Percentiles rank a stretch among this genome's conserved stretches.
These are phyloP conservation scores for Spisula subtruncata DNA, from an alignment of 2,888 invertebrate genomes.

Conservation along the genomic window DNA sequence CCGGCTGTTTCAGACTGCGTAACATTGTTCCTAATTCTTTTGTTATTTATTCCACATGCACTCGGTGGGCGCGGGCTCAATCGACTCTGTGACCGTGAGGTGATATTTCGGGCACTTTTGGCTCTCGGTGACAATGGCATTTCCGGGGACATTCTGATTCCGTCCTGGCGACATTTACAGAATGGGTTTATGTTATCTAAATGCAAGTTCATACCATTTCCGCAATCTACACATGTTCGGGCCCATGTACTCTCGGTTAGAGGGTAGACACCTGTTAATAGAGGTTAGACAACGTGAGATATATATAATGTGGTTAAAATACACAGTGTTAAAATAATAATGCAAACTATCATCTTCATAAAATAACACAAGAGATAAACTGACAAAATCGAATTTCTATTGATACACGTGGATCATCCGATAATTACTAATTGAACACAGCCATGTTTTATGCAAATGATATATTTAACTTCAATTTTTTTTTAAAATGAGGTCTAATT, in stretches of 20 bases:
- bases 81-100: slow-evolving; percentile 68
- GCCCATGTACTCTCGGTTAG: slow-evolving; percentile 79
- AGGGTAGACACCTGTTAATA: slow-evolving; percentile 80
- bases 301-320: background rate
- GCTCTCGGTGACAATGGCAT: slow-evolving; percentile 53
- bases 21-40: slow-evolving; percentile 40
- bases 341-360: slow-evolving; percentile 1
- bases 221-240: slow-evolving; percentile 81
- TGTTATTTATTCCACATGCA: slow-evolving; percentile 60
- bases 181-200: slow-evolving; percentile 80
- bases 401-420: no score
- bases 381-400: no score
- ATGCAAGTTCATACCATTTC: slow-evolving; percentile 82
- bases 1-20: slow-evolving; percentile 26
- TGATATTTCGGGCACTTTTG: slow-evolving; percentile 68
- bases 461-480: no score
- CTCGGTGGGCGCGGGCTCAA: slow-evolving; percentile 72
- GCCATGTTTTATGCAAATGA: no score
- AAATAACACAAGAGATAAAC: background rate
- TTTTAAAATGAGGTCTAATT: background rate
- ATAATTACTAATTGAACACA: no score
- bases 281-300: slow-evolving; percentile 68
- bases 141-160: slow-evolving; percentile 73
- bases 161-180: slow-evolving; percentile 83
- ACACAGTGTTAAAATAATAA: background rate